A percentile compares a stretch with the other conserved stretches of the same genome.
phyloP scores from a whole-genome alignment of 2,797 vertebrate genomes.

The Microtus obscurus region DNA sequence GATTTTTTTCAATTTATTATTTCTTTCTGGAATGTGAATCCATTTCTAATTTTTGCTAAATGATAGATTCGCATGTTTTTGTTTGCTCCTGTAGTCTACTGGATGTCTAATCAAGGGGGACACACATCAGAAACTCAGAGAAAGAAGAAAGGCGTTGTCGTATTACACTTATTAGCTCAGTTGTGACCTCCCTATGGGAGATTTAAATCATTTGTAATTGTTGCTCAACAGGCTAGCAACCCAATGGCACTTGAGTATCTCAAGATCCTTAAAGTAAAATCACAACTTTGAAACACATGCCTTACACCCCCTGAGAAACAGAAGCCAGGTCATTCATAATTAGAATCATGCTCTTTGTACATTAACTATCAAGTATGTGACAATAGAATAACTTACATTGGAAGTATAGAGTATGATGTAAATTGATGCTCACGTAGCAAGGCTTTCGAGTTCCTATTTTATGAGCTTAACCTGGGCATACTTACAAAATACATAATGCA shows the following conservation, averaged over 20 bases:
- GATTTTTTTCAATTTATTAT: neutral
- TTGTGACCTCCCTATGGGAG: neutral
- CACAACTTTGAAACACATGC: neutral
- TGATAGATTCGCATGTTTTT: neutral
- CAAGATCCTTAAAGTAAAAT: constrained; percentile 1
- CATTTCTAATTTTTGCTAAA: neutral
- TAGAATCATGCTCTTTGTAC: neutral
- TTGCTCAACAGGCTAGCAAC: neutral
- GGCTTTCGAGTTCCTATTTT: neutral
- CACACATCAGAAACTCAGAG: neutral
- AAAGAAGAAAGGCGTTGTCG: neutral
- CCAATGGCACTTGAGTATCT: neutral
- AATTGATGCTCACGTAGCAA: neutral
- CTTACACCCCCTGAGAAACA: neutral
- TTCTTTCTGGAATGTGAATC: neutral
- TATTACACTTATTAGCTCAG: neutral
- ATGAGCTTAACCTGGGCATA: neutral
- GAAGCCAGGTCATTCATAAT: neutral
- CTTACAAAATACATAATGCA: neutral
- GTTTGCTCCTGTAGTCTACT: neutral
- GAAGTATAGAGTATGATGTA: neutral
- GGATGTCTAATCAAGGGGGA: neutral
- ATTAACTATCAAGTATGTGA: neutral
- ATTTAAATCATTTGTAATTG: constrained; percentile 52
- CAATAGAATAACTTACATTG: neutral